These are phyloP conservation scores for Orthosia gothica DNA, from an alignment of 2,888 invertebrate genomes.

Conservation along the genomic window DNA sequence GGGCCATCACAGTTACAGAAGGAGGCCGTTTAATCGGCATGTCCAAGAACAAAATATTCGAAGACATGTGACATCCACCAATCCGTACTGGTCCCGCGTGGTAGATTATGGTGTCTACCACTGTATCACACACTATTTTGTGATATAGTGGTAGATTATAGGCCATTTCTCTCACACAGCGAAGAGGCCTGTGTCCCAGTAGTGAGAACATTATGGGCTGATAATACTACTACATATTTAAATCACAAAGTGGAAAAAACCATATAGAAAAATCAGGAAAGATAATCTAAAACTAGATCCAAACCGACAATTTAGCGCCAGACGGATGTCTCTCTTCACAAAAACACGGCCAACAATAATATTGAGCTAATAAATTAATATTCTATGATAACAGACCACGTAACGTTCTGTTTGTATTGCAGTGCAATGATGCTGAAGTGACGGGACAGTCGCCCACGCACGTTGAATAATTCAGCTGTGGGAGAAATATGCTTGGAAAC, in stretches of 20 bases:
- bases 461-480: slow-evolving; percentile 15
- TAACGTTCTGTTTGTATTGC: slow-evolving; percentile 24
- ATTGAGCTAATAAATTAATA: slow-evolving; percentile 39
- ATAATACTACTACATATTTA: too few species aligned
- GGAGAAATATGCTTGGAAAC: not conserved
- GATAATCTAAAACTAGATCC: not conserved
- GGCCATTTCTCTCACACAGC: too few species aligned
- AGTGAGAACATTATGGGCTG: too few species aligned
- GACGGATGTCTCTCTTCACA: slow-evolving; percentile 13
- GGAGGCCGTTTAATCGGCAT: too few species aligned
- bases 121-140: too few species aligned
- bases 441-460: slow-evolving; percentile 35
- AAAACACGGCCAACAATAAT: slow-evolving; percentile 22
- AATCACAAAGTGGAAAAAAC: not conserved
- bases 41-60: too few species aligned
- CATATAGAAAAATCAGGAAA: not conserved
- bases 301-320: not conserved
- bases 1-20: too few species aligned
- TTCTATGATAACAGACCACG: slow-evolving; percentile 13
- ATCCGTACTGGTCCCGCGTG: too few species aligned
- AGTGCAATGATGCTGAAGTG: slow-evolving; percentile 22
- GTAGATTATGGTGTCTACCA: too few species aligned
- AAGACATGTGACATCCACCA: too few species aligned
- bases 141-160: too few species aligned
- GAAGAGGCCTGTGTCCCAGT: too few species aligned